phyloP scores from a whole-genome alignment of 2,888 invertebrate genomes.

The Subacronicta megacephala region DNA sequence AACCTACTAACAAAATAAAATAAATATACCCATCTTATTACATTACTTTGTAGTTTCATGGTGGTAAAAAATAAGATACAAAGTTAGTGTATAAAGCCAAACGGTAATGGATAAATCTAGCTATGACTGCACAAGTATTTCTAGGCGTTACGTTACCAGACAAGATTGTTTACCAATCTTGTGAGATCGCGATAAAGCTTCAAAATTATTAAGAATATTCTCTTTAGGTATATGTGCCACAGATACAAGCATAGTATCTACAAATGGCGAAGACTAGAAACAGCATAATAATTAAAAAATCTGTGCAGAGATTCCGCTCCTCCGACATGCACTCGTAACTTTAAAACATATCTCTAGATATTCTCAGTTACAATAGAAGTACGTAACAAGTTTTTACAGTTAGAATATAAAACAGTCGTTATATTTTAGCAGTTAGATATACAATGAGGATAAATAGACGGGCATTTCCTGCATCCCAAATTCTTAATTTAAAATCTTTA shows the following conservation, averaged over 20 bases:
- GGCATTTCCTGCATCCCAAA: conserved; percentile 3
- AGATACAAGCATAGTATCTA: conserved; percentile 29
- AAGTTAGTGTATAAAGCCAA: conserved; percentile 12
- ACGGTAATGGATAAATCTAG: conserved; percentile 18
- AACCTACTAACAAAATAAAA: conserved; percentile 9
- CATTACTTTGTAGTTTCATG: conserved; percentile 13
- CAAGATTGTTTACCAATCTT: conserved; percentile 19
- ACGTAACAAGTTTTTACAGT: conserved; percentile 53
- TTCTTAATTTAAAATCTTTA: conserved; percentile 28
- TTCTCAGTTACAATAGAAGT: conserved; percentile 51
- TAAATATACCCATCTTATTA: conserved; percentile 7
- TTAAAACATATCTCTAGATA: conserved; percentile 29
- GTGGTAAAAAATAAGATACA: conserved; percentile 20
- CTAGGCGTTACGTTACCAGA: conserved; percentile 33
- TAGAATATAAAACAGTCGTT: conserved; percentile 52
- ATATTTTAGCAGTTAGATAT: conserved; percentile 31
- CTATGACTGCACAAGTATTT: conserved; percentile 36
- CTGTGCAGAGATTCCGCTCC: conserved; percentile 59
- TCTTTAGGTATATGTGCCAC: conserved; percentile 6
- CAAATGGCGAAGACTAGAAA: conserved; percentile 60
- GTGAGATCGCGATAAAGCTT: conserved; percentile 11
- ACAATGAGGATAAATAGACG: conserved; percentile 29
- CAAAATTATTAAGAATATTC: conserved; percentile 7
- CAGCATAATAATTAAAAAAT: conserved; percentile 43
- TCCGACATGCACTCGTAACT: conserved; percentile 40